phyloP scores from a whole-genome alignment of 2,797 vertebrate genomes.

The Pseudocheirus occidentalis region DNA sequence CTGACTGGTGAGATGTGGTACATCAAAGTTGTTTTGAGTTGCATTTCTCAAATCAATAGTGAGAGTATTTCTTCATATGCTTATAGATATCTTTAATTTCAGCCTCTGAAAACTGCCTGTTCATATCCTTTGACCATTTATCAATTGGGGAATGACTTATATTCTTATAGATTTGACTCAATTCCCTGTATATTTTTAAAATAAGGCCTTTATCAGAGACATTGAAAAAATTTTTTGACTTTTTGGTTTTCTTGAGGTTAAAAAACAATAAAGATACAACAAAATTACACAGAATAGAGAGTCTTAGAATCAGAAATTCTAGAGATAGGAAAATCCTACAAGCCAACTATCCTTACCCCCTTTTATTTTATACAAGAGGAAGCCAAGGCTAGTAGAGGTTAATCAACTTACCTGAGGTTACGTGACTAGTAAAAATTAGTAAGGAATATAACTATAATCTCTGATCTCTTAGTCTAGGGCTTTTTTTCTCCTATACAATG shows the following conservation, averaged over 20 bases:
- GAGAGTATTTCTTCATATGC: no score
- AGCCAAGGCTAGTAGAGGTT: neutral
- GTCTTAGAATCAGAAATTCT: neutral
- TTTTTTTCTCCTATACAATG: neutral
- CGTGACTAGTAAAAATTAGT: neutral
- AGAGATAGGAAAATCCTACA: neutral
- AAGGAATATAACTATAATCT: neutral
- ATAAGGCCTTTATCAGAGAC: no score
- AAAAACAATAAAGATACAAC: neutral
- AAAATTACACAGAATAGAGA: neutral
- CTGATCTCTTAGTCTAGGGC: neutral
- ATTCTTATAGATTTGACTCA: no score
- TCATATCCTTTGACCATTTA: no score
- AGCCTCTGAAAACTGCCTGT: no score
- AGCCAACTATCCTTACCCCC: neutral
- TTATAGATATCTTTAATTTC: no score
- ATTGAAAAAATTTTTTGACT: no score
- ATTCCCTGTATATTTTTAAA: no score
- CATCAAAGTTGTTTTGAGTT: no score
- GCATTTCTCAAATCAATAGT: no score
- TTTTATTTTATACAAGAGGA: slow-evolving; percentile 30
- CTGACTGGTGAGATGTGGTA: no score
- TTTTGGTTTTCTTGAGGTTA: neutral
- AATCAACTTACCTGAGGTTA: neutral
- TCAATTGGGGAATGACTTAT: no score